Conservation (phyloP, 2,113 vertebrate genomes). For the Tragelaphus strepsiceros region DNA sequence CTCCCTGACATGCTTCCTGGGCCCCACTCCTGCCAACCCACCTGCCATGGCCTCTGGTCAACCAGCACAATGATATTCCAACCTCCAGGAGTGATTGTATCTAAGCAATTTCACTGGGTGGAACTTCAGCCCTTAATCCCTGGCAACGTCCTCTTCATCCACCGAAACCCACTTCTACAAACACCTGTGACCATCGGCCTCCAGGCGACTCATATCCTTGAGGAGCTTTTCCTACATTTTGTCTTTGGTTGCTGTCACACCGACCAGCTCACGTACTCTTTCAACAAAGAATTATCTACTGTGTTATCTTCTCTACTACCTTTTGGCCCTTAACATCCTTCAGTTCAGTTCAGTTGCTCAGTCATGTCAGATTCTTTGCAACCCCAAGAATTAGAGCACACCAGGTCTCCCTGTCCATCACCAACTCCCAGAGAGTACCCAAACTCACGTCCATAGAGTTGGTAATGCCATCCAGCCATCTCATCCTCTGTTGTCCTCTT, state of each 20-base stretch:
- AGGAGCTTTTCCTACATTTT: background rate
- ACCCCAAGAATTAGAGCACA: too few species aligned
- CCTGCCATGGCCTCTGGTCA: background rate
- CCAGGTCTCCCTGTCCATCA: too few species aligned
- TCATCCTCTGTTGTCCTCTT: too few species aligned
- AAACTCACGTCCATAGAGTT: too few species aligned
- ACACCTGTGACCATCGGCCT: background rate
- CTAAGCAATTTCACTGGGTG: background rate
- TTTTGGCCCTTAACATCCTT: background rate
- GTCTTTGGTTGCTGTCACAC: too few species aligned
- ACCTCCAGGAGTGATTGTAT: too few species aligned
- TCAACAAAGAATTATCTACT: background rate
- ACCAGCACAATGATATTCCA: background rate
- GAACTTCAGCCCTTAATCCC: background rate
- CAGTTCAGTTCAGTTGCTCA: too few species aligned
- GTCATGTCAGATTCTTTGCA: accelerated
- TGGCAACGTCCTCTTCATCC: background rate
- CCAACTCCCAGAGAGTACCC: accelerated
- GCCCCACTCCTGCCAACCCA: background rate
- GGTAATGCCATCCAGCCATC: too few species aligned
- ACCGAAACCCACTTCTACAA: background rate
- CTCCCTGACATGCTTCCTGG: accelerated
- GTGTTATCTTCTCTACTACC: too few species aligned
- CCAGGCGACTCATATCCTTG: accelerated
- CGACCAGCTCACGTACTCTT: background rate